Percentiles rank a stretch among this genome's conserved stretches.
phyloP scores from a whole-genome alignment of 2,797 vertebrate genomes.

The Enteromius mattozi region DNA sequence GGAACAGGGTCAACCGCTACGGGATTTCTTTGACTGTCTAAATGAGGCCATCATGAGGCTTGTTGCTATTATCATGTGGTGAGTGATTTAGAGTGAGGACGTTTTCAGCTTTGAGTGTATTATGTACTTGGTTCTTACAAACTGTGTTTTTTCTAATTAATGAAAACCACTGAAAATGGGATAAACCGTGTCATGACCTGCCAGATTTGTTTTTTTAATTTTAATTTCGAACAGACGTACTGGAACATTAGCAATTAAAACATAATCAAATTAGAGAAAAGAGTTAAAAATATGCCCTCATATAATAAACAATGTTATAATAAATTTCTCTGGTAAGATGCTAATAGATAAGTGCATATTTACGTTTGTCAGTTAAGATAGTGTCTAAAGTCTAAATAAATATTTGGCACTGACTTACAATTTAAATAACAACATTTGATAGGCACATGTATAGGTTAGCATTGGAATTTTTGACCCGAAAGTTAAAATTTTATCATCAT shows the following conservation, averaged over 20 bases:
- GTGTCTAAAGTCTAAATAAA: neutral
- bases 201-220: neutral
- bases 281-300: no score
- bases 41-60: slow-evolving; percentile 86
- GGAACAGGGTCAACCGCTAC: slow-evolving; percentile 80
- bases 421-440: neutral
- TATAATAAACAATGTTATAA: neutral
- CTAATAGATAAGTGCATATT: neutral
- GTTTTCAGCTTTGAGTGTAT: neutral
- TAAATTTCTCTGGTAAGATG: neutral
- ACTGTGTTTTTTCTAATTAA: neutral
- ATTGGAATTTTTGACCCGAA: neutral
- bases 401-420: neutral
- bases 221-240: neutral
- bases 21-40: slow-evolving; percentile 84
- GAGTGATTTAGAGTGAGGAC: slow-evolving; percentile 55
- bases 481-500: neutral
- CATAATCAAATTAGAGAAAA: neutral
- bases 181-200: neutral
- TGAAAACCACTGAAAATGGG: neutral
- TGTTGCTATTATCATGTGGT: slow-evolving; percentile 86
- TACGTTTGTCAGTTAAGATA: neutral
- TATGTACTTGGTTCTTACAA: neutral
- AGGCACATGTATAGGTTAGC: neutral
- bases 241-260: neutral